Percentiles rank a stretch among this genome's conserved stretches.
These are phyloP conservation scores for Rhynchopsitta pachyrhyncha DNA, from an alignment of 2,113 vertebrate genomes.

Conservation along the genomic window DNA sequence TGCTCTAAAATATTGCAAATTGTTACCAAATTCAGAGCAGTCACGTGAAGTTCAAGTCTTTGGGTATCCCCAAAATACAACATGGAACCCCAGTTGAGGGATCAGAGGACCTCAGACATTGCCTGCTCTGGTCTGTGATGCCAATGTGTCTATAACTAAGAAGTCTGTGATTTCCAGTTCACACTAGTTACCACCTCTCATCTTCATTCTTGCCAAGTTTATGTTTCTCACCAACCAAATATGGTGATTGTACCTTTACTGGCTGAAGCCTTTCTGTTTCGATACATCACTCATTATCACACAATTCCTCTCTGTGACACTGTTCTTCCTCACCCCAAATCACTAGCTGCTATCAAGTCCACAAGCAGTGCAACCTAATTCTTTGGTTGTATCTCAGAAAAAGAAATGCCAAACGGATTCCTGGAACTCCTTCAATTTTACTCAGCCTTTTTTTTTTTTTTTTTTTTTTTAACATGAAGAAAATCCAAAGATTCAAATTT, in stretches of 20 bases:
- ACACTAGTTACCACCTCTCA: not conserved
- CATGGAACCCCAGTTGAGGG: accelerated
- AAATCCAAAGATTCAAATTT: not conserved
- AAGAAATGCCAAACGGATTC: not conserved
- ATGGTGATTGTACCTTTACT: not conserved
- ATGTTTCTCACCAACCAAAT: not conserved
- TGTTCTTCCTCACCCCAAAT: not conserved
- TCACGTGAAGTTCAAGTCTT: not conserved
- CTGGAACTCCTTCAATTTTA: not conserved
- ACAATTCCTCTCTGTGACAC: not conserved
- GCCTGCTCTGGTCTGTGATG: not conserved
- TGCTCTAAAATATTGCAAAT: not conserved
- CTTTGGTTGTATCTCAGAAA: not conserved
- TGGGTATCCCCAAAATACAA: not conserved
- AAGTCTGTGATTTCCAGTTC: not conserved
- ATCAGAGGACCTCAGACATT: not conserved
- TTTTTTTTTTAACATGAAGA: not conserved
- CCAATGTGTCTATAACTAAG: not conserved
- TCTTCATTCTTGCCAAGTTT: not conserved
- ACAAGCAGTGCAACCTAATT: not conserved
- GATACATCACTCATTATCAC: not conserved
- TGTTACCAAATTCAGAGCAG: too few relatives aligned
- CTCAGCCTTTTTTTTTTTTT: not conserved
- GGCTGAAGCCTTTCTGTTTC: not conserved
- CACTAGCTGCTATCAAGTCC: not conserved